Base-by-base conservation (phyloP, 2,888 invertebrate genomes). In the Hemaris fuciformis region DNA sequence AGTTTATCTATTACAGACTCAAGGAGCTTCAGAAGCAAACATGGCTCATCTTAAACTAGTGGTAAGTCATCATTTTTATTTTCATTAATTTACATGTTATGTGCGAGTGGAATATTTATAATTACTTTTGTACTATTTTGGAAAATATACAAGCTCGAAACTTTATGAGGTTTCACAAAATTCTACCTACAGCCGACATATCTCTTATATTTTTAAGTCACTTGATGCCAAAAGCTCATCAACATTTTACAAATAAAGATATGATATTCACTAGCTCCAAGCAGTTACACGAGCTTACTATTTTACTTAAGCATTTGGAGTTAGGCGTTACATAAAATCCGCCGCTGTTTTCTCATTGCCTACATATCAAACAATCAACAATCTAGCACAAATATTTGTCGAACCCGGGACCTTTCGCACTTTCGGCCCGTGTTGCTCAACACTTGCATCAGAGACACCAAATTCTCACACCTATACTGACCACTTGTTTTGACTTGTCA, bases 41-140 rank as follows among this genome's bases (percentile, higher is more conserved):
- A 53, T 53, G 53, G 53, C 53, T 27, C 53, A 53, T 31, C 18
- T 53, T 27, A 53, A 53, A 53, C 27, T 53, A 53, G 27, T 53
- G 53, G 53, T 53, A 31, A 53, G 53, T 48, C 20, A 20, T 43
- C 18, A 6, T 8, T 8, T 43, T 43, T 2, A 34, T 22, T 20
- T 13, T 3, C 5, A 13, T n/a, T 46, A 2, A 13, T 20, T 43
- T 43, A 10, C 20, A 18, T 15, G 42, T 22, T 13, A 45, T 4
- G 18, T 43, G 43, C 8, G 43, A 8, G 18, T 2, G 18, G 15
- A 7, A n/a, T n/a, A n/a, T 10, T 10, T 38, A 13, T 10, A 1
- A n/a, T 13, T 8, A 13, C 6, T 8, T 2, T n/a, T n/a, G n/a
- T n/a, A n/a, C n/a, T n/a, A n/a, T n/a, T n/a, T n/a, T n/a, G n/a